A percentile compares a stretch with the other conserved stretches of the same genome.
Conservation (phyloP, 2,113 vertebrate species). For the Bambusicola thoracicus region DNA sequence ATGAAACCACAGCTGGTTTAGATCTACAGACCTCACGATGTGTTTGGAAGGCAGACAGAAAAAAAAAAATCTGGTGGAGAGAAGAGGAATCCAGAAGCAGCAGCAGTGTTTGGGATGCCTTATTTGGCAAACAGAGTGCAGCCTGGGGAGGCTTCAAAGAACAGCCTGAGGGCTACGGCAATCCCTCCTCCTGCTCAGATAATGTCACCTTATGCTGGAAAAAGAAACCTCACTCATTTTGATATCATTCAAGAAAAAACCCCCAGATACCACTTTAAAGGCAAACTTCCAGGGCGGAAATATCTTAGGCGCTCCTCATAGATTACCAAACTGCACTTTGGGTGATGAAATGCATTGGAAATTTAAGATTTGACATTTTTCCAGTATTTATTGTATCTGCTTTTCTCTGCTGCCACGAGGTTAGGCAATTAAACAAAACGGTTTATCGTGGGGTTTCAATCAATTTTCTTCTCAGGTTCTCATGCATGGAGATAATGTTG, state of each 20-base stretch:
- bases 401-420: conserved; percentile 8
- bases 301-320: not conserved
- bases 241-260: not conserved
- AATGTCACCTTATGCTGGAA: not conserved
- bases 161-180: not conserved
- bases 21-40: conserved; percentile 17
- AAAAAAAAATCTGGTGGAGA: not conserved
- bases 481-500: conserved; percentile 29
- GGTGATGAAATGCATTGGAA: not conserved
- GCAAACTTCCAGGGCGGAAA: not conserved
- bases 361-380: not conserved
- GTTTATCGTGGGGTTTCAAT: conserved; percentile 16
- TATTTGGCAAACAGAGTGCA: conserved; percentile 24
- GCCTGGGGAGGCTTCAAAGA: not conserved
- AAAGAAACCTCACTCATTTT: not conserved
- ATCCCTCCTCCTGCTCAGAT: not conserved
- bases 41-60: conserved; percentile 60
- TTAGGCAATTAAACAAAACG: conserved; percentile 26
- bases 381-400: not conserved
- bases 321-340: not conserved
- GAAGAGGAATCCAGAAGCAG: conserved; percentile 25
- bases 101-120: conserved; percentile 42
- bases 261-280: not conserved
- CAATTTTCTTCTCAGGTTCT: conserved; percentile 39
- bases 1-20: conserved; percentile 59